phyloP scores from a whole-genome alignment of 2,888 invertebrate genomes.

The Amaurobius ferox region DNA sequence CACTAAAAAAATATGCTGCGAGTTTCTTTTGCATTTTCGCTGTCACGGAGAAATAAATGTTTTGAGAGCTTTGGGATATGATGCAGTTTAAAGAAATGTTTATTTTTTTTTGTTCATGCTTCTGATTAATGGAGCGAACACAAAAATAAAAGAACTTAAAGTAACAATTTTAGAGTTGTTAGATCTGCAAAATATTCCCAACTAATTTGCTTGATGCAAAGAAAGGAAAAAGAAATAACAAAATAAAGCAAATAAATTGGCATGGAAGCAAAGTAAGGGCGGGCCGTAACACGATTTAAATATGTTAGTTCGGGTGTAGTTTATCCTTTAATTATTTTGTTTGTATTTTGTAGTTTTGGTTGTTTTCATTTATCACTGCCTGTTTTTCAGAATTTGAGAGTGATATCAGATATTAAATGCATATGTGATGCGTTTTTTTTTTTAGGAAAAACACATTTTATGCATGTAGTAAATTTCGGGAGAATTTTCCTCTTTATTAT shows the following conservation, averaged over 20 bases:
- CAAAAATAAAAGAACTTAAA: slow-evolving; percentile 44
- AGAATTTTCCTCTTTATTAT: too few species aligned
- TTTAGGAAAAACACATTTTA: background rate
- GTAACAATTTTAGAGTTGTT: slow-evolving; percentile 50
- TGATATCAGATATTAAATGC: background rate
- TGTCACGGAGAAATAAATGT: background rate
- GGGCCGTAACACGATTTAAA: background rate
- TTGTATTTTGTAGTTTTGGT: background rate
- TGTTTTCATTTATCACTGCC: background rate
- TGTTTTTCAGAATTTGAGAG: background rate
- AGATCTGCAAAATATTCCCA: slow-evolving; percentile 41
- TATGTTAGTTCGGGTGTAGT: slow-evolving; percentile 11
- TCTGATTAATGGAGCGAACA: slow-evolving; percentile 51
- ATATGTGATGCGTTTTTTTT: background rate
- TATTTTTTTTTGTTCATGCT: slow-evolving; percentile 11
- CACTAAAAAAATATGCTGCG: background rate
- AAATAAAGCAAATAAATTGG: background rate
- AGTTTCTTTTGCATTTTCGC: slow-evolving; percentile 18
- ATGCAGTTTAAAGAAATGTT: slow-evolving; percentile 43
- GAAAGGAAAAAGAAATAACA: slow-evolving; percentile 3
- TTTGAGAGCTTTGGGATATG: slow-evolving; percentile 8
- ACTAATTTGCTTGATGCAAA: slow-evolving; percentile 50
- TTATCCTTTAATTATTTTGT: slow-evolving; percentile 59
- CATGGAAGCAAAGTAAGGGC: background rate
- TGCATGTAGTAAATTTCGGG: too few species aligned